Percentiles rank a stretch among this genome's conserved stretches.
Evolutionary conservation across 2,797 vertebrate genomes (phyloP).

Genomic region (Ataeniobius toweri): DNA sequence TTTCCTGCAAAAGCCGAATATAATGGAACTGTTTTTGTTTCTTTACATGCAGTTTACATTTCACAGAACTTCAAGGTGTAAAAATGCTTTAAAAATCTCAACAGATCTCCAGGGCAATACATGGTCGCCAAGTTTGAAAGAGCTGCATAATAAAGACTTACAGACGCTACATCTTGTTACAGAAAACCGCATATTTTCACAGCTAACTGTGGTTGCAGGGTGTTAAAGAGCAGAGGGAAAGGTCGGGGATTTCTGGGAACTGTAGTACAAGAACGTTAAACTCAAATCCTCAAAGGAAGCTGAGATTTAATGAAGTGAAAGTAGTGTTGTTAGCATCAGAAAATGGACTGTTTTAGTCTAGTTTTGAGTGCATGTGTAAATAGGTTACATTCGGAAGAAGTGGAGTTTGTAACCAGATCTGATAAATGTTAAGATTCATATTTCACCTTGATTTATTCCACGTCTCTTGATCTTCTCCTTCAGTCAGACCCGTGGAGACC

Average conservation of each 20-base stretch:
- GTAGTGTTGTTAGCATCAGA: conserved; percentile 42
- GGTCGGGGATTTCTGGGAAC: conserved; percentile 12
- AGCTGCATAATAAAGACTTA: neutral
- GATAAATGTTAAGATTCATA: conserved; percentile 1
- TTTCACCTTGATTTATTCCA: neutral
- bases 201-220: neutral
- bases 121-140: conserved; percentile 4
- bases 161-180: conserved; percentile 1
- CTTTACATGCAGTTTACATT: conserved; percentile 4
- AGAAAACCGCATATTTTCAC: conserved; percentile 13
- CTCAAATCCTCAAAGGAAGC: conserved; percentile 10
- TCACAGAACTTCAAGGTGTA: neutral
- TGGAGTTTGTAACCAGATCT: conserved; percentile 1
- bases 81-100: neutral
- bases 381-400: conserved; percentile 60
- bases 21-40: conserved; percentile 24
- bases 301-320: conserved; percentile 16
- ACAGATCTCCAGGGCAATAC: neutral
- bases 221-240: neutral
- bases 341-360: conserved; percentile 20
- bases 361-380: conserved; percentile 43
- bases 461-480: conserved; percentile 22
- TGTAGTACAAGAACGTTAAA: conserved; percentile 5
- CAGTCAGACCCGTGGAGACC: conserved; percentile 23
- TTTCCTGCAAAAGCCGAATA: conserved; percentile 8